Evolutionary conservation across 2,113 vertebrate species (phyloP).

Genomic region (Sebastes schlegelii): DNA sequence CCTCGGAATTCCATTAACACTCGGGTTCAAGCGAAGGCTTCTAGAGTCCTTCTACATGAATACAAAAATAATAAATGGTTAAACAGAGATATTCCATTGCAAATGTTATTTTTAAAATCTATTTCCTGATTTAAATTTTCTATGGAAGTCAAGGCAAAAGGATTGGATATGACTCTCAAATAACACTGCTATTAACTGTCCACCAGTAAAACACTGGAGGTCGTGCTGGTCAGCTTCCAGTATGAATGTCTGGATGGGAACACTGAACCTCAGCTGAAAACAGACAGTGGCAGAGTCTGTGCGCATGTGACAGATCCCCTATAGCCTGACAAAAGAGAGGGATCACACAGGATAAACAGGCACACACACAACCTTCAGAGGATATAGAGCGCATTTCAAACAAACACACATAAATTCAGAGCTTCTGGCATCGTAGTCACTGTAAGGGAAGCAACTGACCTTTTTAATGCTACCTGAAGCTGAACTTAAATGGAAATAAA

Average conservation of each 20-base stretch:
- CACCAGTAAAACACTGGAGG: not conserved
- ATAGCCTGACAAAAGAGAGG: constrained; percentile 35
- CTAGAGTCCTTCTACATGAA: not conserved
- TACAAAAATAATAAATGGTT: not conserved
- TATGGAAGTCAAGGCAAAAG: not conserved
- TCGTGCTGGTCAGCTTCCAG: not conserved
- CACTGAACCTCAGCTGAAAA: not conserved
- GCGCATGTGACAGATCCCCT: constrained; percentile 19
- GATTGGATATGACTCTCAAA: not conserved
- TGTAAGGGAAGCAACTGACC: not conserved
- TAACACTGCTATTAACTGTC: not conserved
- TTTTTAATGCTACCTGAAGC: constrained; percentile 3
- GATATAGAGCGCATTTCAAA: constrained; percentile 21
- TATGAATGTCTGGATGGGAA: not conserved
- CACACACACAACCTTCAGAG: constrained; percentile 32
- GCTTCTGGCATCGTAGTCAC: not conserved
- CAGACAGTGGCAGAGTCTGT: constrained; percentile 6
- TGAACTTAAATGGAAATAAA: constrained; percentile 6
- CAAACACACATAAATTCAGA: not conserved
- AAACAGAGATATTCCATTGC: not conserved
- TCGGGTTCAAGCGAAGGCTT: not conserved
- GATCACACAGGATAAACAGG: constrained; percentile 47
- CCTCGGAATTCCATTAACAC: not conserved
- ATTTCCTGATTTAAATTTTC: too few relatives aligned
- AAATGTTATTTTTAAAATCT: not conserved